Evolutionary conservation across 2,888 invertebrate species (phyloP).

Genomic region (Crossocerus cetratus): DNA sequence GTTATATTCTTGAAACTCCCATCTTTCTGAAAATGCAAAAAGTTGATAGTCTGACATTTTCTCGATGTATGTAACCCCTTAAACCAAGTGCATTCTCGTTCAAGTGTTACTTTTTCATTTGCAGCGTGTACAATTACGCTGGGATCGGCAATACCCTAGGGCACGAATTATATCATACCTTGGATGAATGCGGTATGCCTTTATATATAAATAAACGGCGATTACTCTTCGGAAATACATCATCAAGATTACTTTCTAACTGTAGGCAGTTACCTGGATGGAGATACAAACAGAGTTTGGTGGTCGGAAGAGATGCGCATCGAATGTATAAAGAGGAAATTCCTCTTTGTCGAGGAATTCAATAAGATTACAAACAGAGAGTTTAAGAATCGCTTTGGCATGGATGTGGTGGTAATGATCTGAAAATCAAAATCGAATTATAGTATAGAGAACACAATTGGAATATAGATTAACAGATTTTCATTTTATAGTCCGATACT

Average conservation of each 20-base stretch:
- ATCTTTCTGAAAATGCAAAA: too few species aligned
- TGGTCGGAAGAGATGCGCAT: neutral
- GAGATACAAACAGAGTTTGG: neutral
- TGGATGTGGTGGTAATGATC: neutral
- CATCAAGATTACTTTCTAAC: too few species aligned
- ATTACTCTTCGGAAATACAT: neutral
- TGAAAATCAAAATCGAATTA: neutral
- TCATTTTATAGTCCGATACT: neutral
- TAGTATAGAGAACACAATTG: neutral
- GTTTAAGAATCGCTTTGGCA: neutral
- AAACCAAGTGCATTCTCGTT: neutral
- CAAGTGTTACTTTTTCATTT: neutral
- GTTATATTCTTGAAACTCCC: too few species aligned
- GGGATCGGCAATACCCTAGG: neutral
- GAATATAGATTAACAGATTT: neutral
- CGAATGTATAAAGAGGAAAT: neutral
- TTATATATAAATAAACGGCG: too few species aligned
- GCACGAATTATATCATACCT: slow-evolving; percentile 3
- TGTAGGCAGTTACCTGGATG: too few species aligned
- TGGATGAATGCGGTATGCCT: neutral
- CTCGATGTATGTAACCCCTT: too few species aligned
- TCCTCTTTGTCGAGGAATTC: neutral
- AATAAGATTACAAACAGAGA: neutral
- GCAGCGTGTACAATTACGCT: neutral
- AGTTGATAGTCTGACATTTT: too few species aligned